Conservation (phyloP, 2,888 invertebrate species). For the Anaspis maculata region DNA sequence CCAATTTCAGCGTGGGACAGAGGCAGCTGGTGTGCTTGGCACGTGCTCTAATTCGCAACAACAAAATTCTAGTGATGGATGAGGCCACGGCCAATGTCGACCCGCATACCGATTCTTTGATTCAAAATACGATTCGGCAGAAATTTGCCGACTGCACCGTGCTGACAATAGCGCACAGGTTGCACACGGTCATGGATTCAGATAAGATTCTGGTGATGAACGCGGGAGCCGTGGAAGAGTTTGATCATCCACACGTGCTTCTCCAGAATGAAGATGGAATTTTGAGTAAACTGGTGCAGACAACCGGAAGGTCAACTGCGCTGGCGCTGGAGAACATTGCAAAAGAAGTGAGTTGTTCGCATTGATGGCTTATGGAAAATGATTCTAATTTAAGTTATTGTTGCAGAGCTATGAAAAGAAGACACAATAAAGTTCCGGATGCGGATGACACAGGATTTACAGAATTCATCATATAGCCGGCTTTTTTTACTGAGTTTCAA, state of each 20-base stretch:
- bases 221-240: conserved; percentile 66
- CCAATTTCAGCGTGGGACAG: conserved; percentile 46
- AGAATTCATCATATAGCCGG: too few relatives aligned
- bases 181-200: conserved; percentile 83
- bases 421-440: conserved; percentile 4
- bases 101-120: conserved; percentile 67
- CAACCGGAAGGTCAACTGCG: conserved; percentile 24
- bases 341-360: conserved; percentile 25
- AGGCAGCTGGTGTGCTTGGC: conserved; percentile 64
- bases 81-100: conserved; percentile 84
- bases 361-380: too few relatives aligned
- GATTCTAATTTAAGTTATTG: not conserved
- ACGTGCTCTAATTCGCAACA: conserved; percentile 49
- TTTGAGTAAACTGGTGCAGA: conserved; percentile 57
- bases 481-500: too few relatives aligned
- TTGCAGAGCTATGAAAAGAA: conserved; percentile 12
- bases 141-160: conserved; percentile 75
- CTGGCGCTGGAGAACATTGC: conserved; percentile 27
- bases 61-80: conserved; percentile 43
- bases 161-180: conserved; percentile 76
- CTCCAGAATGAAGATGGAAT: conserved; percentile 52
- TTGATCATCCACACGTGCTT: conserved; percentile 65
- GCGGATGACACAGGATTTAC: too few relatives aligned
- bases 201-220: conserved; percentile 80
- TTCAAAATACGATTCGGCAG: conserved; percentile 67